Conservation (phyloP, 2,113 vertebrate genomes). For the Sturnus vulgaris region DNA sequence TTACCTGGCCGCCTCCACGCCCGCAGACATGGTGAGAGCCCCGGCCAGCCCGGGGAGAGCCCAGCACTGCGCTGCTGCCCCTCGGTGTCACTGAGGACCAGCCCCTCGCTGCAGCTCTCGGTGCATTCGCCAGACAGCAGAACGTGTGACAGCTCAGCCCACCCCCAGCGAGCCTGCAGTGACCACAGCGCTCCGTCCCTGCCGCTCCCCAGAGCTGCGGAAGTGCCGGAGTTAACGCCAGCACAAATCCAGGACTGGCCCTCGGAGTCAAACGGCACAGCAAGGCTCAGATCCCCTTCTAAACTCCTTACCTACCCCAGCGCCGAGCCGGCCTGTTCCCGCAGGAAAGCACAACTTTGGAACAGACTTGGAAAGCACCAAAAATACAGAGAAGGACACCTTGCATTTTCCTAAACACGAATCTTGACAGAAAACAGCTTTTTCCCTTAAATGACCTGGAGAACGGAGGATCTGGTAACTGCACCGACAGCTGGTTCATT, state of each 20-base stretch:
- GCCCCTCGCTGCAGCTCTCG: background rate
- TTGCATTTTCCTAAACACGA: background rate
- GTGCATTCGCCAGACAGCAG: background rate
- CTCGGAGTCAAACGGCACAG: background rate
- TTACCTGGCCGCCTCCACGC: background rate
- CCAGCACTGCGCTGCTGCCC: accelerated
- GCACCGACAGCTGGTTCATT: background rate
- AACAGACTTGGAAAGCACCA: background rate
- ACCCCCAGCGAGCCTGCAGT: background rate
- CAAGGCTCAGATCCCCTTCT: background rate
- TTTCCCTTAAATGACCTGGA: background rate
- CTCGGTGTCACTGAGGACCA: background rate
- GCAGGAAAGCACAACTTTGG: background rate
- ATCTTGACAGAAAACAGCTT: background rate
- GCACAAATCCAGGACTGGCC: background rate
- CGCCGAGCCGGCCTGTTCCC: accelerated
- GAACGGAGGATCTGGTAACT: background rate
- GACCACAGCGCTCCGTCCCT: background rate
- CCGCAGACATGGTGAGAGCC: background rate
- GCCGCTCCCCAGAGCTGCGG: background rate
- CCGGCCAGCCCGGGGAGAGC: background rate
- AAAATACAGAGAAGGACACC: background rate
- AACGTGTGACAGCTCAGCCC: background rate
- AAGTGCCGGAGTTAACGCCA: background rate
- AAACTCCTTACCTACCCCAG: background rate